Conservation (phyloP, 2,797 vertebrate species). For the Anomalospiza imberbis region DNA sequence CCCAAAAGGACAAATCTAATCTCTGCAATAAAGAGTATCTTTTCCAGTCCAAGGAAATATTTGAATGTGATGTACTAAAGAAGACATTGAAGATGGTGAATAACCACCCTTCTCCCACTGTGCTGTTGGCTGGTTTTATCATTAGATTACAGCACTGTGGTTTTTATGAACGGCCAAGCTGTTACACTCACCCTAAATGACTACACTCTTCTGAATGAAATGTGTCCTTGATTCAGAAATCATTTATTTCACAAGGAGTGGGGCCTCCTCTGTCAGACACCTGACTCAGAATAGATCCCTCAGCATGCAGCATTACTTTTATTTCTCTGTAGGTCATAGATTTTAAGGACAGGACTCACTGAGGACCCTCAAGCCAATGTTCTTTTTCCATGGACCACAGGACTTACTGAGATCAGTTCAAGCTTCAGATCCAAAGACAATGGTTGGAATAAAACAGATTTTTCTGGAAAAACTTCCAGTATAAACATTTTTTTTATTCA, state of each 20-base stretch:
- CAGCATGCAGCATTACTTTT: background rate
- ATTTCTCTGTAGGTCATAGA: background rate
- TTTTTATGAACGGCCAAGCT: background rate
- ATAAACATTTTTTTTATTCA: conserved; percentile 21
- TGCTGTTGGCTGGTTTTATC: background rate
- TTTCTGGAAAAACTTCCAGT: conserved; percentile 38
- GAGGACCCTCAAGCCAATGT: background rate
- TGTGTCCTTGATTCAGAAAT: background rate
- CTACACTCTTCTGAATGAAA: background rate
- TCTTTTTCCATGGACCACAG: background rate
- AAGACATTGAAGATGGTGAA: background rate
- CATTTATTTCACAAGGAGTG: background rate
- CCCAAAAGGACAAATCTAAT: background rate
- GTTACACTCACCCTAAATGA: background rate
- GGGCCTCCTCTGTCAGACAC: background rate
- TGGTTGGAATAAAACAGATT: conserved; percentile 27
- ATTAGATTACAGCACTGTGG: background rate
- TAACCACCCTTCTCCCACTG: background rate
- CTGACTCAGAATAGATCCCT: background rate
- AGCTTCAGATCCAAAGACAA: conserved; percentile 21
- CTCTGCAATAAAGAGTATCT: background rate
- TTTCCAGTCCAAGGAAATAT: background rate
- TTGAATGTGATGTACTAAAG: background rate
- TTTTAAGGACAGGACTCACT: background rate
- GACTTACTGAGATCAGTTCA: conserved; percentile 6